Conservation (phyloP, 2,888 invertebrate species). For the Amiota communis region DNA sequence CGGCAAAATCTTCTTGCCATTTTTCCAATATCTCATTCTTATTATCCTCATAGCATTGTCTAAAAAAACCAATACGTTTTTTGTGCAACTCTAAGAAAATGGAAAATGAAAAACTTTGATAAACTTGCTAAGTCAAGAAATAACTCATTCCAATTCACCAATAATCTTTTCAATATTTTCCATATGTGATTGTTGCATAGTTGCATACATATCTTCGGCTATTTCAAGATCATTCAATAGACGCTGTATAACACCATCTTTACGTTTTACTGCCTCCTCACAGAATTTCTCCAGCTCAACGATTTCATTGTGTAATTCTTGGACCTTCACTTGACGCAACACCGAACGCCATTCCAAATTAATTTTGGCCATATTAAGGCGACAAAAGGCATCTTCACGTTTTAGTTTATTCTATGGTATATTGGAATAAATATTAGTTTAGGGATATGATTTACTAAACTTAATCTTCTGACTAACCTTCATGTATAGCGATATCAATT, state of each 20-base stretch:
- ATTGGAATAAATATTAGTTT: not conserved
- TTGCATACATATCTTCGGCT: constrained; percentile 82
- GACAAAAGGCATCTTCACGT: constrained; percentile 84
- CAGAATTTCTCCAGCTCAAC: constrained; percentile 74
- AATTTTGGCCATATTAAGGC: constrained; percentile 87
- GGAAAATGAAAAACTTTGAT: not conserved
- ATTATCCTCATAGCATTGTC: constrained; percentile 76
- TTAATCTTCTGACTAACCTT: constrained; percentile 76
- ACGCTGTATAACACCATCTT: constrained; percentile 79
- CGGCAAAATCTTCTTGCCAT: constrained; percentile 76
- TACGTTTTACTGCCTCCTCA: constrained; percentile 77
- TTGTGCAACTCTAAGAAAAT: constrained; percentile 75
- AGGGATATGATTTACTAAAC: too few species aligned
- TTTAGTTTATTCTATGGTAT: constrained; percentile 83
- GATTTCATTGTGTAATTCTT: constrained; percentile 81
- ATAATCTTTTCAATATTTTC: constrained; percentile 81
- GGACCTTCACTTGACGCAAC: constrained; percentile 83
- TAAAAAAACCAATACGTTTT: constrained; percentile 76
- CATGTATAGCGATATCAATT: constrained; percentile 85
- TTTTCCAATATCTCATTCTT: constrained; percentile 75
- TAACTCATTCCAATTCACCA: constrained; percentile 73
- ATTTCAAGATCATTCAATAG: constrained; percentile 80
- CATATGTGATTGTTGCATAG: constrained; percentile 82
- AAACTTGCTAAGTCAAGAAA: not conserved
- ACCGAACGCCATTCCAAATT: constrained; percentile 89